A percentile compares a stretch with the other conserved stretches of the same genome.
phyloP scores from a whole-genome alignment of 64 coral and sea anemone genomes.

The Catalaphyllia jardinei region DNA sequence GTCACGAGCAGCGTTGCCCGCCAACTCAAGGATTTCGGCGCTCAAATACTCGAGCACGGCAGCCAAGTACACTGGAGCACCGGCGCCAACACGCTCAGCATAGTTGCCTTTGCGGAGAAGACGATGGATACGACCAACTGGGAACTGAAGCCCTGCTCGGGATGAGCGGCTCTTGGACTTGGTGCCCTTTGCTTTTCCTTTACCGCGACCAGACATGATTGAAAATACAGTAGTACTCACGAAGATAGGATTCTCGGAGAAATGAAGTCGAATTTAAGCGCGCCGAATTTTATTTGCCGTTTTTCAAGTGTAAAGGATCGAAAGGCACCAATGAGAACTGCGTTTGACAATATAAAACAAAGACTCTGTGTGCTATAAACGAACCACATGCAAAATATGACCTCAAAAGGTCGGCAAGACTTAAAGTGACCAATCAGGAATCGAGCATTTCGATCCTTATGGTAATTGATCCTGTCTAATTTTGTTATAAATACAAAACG shows the following conservation, averaged over 20 bases:
- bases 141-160: constrained; percentile 42
- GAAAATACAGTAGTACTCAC: no score
- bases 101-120: constrained; percentile 43
- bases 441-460: constrained; percentile 4
- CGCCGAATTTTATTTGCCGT: no score
- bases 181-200: constrained; percentile 35
- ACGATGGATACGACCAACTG: constrained; percentile 35
- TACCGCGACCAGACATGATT: constrained; percentile 22
- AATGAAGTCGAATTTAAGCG: no score
- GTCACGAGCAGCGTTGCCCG: constrained; percentile 36
- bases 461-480: constrained; percentile 7
- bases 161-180: constrained; percentile 34
- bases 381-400: no score
- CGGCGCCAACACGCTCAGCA: constrained; percentile 25
- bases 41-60: constrained; percentile 27
- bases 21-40: constrained; percentile 28
- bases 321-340: no score
- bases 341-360: no score
- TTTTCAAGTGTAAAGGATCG: no score
- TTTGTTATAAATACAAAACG: background rate
- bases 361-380: no score
- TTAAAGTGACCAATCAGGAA: background rate
- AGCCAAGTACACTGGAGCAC: constrained; percentile 30
- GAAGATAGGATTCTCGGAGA: no score
- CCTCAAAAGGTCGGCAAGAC: no score